A percentile compares a stretch with the other conserved stretches of the same genome.
Evolutionary conservation across 2,113 vertebrate genomes (phyloP).

Genomic region (Ciconia maguari): DNA sequence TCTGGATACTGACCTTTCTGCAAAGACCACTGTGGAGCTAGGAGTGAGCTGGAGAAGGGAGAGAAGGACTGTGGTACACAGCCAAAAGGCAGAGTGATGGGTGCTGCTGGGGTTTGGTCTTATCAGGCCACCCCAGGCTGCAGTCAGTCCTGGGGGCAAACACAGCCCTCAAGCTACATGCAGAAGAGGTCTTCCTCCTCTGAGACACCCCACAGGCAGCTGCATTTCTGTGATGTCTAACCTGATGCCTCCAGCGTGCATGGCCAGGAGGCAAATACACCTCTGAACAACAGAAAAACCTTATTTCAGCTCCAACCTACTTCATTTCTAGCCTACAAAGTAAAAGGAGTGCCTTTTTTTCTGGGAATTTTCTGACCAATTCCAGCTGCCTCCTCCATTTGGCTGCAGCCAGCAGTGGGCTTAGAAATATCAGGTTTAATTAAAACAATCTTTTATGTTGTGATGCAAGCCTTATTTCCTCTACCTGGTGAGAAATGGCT

Average conservation of each 20-base stretch:
- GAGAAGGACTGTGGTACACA: fast-evolving
- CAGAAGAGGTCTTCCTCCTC: background rate
- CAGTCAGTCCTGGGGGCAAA: background rate
- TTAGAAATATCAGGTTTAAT: constrained; percentile 67
- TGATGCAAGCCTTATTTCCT: constrained; percentile 42
- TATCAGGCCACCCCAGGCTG: background rate
- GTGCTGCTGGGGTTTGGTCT: background rate
- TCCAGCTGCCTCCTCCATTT: background rate
- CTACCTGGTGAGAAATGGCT: constrained; percentile 69
- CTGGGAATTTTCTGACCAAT: background rate
- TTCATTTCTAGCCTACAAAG: background rate
- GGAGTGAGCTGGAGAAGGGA: background rate
- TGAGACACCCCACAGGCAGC: background rate
- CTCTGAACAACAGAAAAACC: background rate
- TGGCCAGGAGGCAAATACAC: background rate
- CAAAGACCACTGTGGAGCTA: background rate
- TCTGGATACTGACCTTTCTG: background rate
- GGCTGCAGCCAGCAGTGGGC: constrained; percentile 26
- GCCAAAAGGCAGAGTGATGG: background rate
- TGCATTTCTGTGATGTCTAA: background rate
- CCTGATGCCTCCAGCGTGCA: background rate
- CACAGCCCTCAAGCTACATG: background rate
- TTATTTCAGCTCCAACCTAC: background rate
- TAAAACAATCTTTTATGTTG: constrained; percentile 73
- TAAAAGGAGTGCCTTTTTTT: background rate